phyloP scores from a whole-genome alignment of 2,888 invertebrate genomes.

The Drosophila kanekoi region DNA sequence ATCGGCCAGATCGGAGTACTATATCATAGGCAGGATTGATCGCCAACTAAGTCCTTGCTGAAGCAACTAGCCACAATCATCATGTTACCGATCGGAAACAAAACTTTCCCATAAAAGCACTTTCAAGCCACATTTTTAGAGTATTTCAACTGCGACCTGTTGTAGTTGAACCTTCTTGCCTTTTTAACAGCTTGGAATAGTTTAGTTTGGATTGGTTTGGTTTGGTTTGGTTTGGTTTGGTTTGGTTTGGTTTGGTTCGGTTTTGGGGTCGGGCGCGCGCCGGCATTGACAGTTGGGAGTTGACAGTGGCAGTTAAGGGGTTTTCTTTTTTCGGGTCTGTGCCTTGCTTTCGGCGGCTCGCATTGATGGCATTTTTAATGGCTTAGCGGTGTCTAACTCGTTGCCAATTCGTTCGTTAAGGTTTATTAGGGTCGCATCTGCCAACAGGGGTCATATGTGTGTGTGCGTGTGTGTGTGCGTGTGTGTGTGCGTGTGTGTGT shows the following conservation, averaged over 20 bases:
- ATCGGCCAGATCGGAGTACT: too few relatives aligned
- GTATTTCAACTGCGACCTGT: neutral
- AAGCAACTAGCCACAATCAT: too few relatives aligned
- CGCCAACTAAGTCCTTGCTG: too few relatives aligned
- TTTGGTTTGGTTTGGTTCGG: conserved; percentile 10
- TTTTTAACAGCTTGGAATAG: neutral
- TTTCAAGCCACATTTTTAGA: too few relatives aligned
- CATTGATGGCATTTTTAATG: conserved; percentile 78
- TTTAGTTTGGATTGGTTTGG: conserved; percentile 41
- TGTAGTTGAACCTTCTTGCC: conserved; percentile 20
- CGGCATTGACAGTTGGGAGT: conserved; percentile 8
- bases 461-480: conserved; percentile 1
- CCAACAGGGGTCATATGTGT: conserved; percentile 20
- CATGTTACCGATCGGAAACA: too few relatives aligned
- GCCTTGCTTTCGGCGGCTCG: conserved; percentile 27
- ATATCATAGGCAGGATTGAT: too few relatives aligned
- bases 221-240: conserved; percentile 18
- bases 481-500: neutral
- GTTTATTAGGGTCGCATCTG: conserved; percentile 59
- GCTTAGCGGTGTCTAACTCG: conserved; percentile 68
- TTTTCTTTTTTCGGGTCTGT: conserved; percentile 14
- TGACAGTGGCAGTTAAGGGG: conserved; percentile 19
- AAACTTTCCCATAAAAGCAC: too few relatives aligned
- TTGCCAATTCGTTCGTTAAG: conserved; percentile 57
- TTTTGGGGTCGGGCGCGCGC: conserved; percentile 4